phyloP scores from a whole-genome alignment of 2,113 vertebrate species.

The Apus apus region DNA sequence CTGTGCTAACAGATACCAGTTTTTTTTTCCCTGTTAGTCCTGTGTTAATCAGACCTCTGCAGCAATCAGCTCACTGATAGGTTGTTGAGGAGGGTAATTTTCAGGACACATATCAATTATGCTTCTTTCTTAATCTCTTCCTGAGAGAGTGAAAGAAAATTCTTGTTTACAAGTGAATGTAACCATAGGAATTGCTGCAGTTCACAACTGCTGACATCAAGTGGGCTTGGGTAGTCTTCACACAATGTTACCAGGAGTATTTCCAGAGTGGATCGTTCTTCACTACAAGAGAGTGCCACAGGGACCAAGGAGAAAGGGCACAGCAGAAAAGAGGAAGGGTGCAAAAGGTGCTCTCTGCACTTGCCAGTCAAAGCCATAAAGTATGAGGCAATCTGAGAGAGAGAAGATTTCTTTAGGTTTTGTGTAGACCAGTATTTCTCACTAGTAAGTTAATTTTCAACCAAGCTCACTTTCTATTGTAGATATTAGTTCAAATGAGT shows the following conservation, averaged over 20 bases:
- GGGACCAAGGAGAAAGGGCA: neutral
- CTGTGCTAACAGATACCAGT: neutral
- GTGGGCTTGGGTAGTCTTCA: neutral
- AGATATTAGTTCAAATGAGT: neutral
- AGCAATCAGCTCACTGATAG: neutral
- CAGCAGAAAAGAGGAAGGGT: neutral
- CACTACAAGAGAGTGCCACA: neutral
- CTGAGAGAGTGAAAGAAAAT: neutral
- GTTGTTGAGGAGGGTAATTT: neutral
- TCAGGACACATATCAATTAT: neutral
- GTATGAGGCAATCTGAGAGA: neutral
- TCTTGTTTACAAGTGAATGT: neutral
- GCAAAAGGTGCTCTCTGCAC: neutral
- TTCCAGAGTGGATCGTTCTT: neutral
- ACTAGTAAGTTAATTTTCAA: neutral
- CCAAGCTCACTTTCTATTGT: neutral
- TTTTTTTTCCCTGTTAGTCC: neutral
- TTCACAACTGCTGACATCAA: neutral
- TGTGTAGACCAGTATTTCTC: neutral
- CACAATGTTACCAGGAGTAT: neutral
- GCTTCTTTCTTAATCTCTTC: neutral
- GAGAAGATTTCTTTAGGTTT: neutral
- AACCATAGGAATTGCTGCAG: neutral
- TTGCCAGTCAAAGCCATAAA: neutral
- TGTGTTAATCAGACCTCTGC: neutral